Percentiles rank a stretch among this genome's conserved stretches.
Evolutionary conservation across 1,140 invertebrate species (phyloP).

Genomic region (Sarcophaga bullata): DNA sequence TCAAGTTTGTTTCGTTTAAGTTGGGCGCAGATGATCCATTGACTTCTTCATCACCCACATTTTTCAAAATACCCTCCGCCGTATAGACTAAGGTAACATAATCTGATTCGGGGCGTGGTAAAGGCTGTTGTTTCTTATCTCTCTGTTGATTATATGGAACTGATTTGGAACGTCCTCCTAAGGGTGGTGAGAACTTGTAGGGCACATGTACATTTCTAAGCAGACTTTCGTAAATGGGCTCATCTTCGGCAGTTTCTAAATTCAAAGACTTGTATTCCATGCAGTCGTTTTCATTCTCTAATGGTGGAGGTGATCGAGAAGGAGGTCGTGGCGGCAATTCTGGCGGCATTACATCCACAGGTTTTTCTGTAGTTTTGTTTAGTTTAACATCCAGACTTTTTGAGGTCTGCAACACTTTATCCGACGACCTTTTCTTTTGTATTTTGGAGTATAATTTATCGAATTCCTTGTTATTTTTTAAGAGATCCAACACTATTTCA

Average conservation of each 20-base stretch:
- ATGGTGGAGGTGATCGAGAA: constrained; percentile 54
- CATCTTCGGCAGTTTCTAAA: constrained; percentile 41
- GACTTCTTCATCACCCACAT: constrained; percentile 50
- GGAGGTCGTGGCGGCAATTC: constrained; percentile 53
- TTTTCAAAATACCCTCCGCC: constrained; percentile 55
- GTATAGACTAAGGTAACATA: constrained; percentile 64
- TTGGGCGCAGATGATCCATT: neutral
- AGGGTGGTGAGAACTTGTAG: constrained; percentile 62
- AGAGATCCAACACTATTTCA: constrained; percentile 80
- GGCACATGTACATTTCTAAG: constrained; percentile 64
- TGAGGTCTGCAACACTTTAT: constrained; percentile 40
- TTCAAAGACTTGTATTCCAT: constrained; percentile 4
- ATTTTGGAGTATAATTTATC: constrained; percentile 79
- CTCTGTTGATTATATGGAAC: constrained; percentile 51
- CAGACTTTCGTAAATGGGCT: constrained; percentile 62
- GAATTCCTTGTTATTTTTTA: constrained; percentile 86
- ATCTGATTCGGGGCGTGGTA: constrained; percentile 60
- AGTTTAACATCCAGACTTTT: constrained; percentile 40
- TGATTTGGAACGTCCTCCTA: constrained; percentile 58
- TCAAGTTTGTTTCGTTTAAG: neutral
- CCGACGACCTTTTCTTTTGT: constrained; percentile 68
- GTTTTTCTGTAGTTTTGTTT: constrained; percentile 1
- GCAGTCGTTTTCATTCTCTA: constrained; percentile 49
- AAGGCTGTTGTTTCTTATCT: constrained; percentile 46
- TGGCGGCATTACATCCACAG: neutral